Evolutionary conservation across 1,140 invertebrate genomes (phyloP).

Genomic region (Gryon sp.): DNA sequence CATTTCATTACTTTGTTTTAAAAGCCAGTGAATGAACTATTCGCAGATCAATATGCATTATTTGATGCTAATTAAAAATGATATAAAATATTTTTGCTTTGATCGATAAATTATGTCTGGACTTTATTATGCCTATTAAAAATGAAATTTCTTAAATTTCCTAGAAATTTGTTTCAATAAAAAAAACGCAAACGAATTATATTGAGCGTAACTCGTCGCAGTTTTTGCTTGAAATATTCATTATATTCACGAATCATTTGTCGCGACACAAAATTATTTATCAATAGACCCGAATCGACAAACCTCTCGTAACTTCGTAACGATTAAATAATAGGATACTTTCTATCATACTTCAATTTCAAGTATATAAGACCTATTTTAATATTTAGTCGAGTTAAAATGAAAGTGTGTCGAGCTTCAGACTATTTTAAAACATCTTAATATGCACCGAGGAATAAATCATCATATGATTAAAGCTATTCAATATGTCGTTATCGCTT

Average conservation of each 20-base stretch:
- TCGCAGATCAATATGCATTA: too few relatives aligned
- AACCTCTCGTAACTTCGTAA: neutral
- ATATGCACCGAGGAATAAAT: conserved; percentile 31
- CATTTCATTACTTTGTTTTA: too few relatives aligned
- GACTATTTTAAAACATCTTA: conserved; percentile 21
- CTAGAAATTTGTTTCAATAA: too few relatives aligned
- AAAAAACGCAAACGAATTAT: too few relatives aligned
- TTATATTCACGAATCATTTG: neutral
- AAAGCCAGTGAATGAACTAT: too few relatives aligned
- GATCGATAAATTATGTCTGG: too few relatives aligned
- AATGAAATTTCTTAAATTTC: too few relatives aligned
- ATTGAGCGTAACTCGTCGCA: too few relatives aligned
- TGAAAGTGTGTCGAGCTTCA: conserved; percentile 33
- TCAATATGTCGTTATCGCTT: conserved; percentile 9
- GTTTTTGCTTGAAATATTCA: conserved; percentile 10
- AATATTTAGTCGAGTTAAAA: conserved; percentile 23
- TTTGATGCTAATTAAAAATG: too few relatives aligned
- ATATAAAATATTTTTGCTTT: too few relatives aligned
- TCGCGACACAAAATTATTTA: conserved; percentile 6
- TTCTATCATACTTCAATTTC: conserved; percentile 18
- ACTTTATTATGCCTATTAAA: too few relatives aligned
- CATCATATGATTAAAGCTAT: conserved; percentile 26
- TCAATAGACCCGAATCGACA: neutral
- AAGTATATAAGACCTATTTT: conserved; percentile 27
- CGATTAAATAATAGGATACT: conserved; percentile 16